Evolutionary conservation across 37 sponge, comb jelly and placozoan species (phyloP), one percentile per base, ranked within the genome.

Genomic region (Axinella damicornis): DNA sequence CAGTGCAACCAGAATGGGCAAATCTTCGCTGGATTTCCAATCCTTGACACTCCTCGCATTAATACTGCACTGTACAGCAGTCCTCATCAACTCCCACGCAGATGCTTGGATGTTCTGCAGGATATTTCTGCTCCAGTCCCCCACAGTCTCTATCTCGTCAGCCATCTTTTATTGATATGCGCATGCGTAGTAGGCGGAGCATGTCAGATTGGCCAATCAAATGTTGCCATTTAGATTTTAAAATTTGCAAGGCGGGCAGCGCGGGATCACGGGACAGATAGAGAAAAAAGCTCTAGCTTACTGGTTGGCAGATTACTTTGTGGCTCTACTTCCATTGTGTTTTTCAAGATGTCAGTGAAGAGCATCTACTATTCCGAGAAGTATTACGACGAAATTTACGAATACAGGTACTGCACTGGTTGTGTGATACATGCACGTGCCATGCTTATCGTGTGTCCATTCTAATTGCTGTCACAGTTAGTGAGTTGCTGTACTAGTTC

Each of bases 331-430:
- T n/a, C n/a, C n/a, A n/a, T n/a, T n/a, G n/a, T n/a, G n/a, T n/a
- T n/a, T 65, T 21, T 34, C 69, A 69, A 69, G 72, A 80, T 58
- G 69, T 73, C 75, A 20, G 41, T 65, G 16, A 83, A 90, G 72
- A 91, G 87, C 35, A 95, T 97, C 46, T 95, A 88, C 71, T 97
- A 97, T 57, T 97, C 98, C 27, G 96, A 97, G 31, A 97, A 95
- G 77, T 97, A 97, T 70, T 97, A 73, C 36, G 98, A 97, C 69
- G 91, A 92, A 2, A 32, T 38, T 1, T 97, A 88, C 66, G 98
- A 97, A 64, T 97, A 97, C 85, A 97, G 98, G 98, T 95, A 41
- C 41, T 30, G 33, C n/a, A 68, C n/a, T 74, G 30, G 19, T 18
- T 80, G 9, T 46, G 46, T 46, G 46, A 12, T 9, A 46, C 9